These are phyloP conservation scores for Axinella damicornis DNA, from an alignment of 37 sponge, comb jelly and placozoan species.

Conservation along the genomic window DNA sequence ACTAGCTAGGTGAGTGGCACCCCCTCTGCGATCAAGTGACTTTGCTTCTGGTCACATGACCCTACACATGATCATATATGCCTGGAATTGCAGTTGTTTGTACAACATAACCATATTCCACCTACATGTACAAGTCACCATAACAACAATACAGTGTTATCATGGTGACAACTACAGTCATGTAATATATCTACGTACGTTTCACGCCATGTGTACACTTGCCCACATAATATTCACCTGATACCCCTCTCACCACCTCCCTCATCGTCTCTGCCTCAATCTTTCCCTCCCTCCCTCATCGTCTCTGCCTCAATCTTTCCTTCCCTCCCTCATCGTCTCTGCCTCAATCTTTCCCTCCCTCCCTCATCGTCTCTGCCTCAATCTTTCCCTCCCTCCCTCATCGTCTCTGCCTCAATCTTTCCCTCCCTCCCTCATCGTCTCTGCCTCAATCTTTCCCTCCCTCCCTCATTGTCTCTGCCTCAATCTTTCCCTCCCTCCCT, in stretches of 20 bases:
- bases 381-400: not conserved
- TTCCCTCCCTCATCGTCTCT: not conserved
- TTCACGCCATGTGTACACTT: not conserved
- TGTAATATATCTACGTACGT: not conserved
- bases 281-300: not conserved
- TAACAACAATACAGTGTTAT: no score
- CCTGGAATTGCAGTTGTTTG: no score
- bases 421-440: not conserved
- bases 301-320: not conserved
- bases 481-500: no score
- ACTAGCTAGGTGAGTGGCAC: constrained; percentile 73
- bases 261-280: not conserved
- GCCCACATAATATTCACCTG: no score
- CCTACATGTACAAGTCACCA: no score
- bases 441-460: no score
- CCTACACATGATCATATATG: no score
- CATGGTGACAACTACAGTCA: no score
- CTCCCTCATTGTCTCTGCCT: no score
- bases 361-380: not conserved
- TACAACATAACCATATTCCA: no score
- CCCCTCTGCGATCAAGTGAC: not conserved
- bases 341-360: not conserved
- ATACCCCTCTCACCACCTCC: not conserved
- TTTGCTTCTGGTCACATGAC: no score
- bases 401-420: no score